These are phyloP conservation scores for Nasua narica DNA, from an alignment of 2,797 vertebrate species.

Conservation along the genomic window DNA sequence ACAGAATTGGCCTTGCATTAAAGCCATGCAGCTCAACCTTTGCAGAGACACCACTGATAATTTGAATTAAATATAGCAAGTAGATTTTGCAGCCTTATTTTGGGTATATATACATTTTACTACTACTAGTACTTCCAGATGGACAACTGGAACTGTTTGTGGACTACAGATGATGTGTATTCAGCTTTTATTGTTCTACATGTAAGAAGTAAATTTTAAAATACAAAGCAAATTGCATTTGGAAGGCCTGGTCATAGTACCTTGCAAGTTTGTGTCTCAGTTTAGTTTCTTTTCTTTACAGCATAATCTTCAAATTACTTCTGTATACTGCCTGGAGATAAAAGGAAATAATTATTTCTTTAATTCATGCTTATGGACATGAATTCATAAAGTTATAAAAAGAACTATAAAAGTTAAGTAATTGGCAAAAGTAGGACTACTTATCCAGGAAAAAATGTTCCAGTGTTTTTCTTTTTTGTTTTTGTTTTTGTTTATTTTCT, in stretches of 20 bases:
- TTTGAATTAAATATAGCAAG: background rate
- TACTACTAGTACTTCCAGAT: background rate
- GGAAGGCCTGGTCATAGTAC: background rate
- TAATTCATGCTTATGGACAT: background rate
- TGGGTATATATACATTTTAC: background rate
- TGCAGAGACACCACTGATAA: background rate
- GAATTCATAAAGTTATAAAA: background rate
- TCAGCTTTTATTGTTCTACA: background rate
- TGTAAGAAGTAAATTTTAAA: slow-evolving; percentile 15
- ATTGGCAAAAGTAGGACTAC: background rate
- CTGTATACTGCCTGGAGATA: background rate
- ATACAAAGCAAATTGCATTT: background rate
- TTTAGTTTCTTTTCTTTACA: background rate
- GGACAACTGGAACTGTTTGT: background rate
- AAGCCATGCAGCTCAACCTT: background rate
- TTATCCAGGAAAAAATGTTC: background rate
- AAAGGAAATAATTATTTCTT: slow-evolving; percentile 11
- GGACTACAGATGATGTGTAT: background rate
- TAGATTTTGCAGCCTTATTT: background rate
- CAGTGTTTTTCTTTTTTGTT: background rate
- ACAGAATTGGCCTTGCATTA: background rate
- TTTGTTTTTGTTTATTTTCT: slow-evolving; percentile 22
- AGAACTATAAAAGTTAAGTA: background rate
- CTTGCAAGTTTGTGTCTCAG: background rate
- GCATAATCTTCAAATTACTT: background rate